These are phyloP conservation scores for Enteromius thamalakanensis DNA, from an alignment of 2,797 vertebrate genomes.

Conservation along the genomic window DNA sequence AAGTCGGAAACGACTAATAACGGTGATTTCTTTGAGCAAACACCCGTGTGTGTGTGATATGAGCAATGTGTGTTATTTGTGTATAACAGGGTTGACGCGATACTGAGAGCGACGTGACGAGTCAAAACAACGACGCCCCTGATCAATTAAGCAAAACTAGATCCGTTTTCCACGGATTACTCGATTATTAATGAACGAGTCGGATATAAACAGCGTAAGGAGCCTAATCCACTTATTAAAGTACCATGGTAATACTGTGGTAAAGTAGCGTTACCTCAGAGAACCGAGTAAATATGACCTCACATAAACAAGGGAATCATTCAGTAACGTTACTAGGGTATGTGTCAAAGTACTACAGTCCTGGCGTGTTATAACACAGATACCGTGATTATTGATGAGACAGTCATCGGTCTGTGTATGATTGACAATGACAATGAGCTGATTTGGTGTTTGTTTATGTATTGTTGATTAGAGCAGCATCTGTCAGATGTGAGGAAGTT, in stretches of 20 bases:
- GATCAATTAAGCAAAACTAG: not conserved
- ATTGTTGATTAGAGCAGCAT: not conserved
- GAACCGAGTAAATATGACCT: not conserved
- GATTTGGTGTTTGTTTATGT: not conserved
- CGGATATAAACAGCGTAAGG: not conserved
- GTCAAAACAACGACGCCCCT: constrained; percentile 29
- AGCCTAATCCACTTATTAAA: not conserved
- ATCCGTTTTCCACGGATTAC: not conserved
- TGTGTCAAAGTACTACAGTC: not conserved
- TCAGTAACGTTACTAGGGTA: not conserved
- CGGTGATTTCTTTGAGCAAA: not conserved
- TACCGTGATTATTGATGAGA: not conserved
- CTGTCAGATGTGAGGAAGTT: not conserved
- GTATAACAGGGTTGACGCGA: not conserved
- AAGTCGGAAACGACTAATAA: constrained; percentile 3
- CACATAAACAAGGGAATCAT: not conserved
- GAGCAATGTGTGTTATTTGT: not conserved
- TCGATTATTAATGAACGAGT: not conserved
- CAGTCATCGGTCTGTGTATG: not conserved
- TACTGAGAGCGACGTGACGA: not conserved
- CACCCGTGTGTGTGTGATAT: not conserved
- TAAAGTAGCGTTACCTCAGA: not conserved
- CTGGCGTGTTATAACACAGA: not conserved
- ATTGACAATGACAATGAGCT: not conserved
- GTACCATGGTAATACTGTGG: not conserved